Evolutionary conservation across 2,113 vertebrate species (phyloP).

Genomic region (Petromus typicus): DNA sequence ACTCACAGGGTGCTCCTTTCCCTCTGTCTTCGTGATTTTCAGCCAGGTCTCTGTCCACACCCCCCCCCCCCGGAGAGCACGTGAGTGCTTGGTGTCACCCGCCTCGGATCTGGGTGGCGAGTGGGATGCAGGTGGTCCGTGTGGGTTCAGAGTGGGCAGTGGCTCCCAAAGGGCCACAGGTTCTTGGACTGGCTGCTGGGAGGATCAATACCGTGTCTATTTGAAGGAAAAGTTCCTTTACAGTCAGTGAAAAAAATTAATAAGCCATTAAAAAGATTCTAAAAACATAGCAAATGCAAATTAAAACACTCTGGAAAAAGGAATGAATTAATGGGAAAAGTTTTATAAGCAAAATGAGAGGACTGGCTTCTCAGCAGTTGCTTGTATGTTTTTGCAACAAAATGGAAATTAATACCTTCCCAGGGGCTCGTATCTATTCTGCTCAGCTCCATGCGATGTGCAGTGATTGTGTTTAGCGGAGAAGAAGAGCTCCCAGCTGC

Average conservation of each 20-base stretch:
- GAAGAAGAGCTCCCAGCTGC: constrained; percentile 65
- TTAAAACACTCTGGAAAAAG: constrained; percentile 56
- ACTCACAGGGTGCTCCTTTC: neutral
- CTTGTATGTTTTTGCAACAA: constrained; percentile 68
- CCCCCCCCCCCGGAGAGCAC: neutral
- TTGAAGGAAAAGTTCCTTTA: constrained; percentile 20
- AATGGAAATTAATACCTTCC: constrained; percentile 79
- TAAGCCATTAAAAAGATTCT: constrained; percentile 62
- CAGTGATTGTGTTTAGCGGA: constrained; percentile 64
- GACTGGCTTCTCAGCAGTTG: constrained; percentile 69
- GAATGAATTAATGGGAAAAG: constrained; percentile 53
- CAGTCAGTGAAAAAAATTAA: constrained; percentile 50
- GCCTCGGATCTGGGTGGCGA: neutral
- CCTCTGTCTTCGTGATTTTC: neutral
- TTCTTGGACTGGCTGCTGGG: neutral
- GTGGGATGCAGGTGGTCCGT: neutral
- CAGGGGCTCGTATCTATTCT: constrained; percentile 62
- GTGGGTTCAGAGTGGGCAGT: neutral
- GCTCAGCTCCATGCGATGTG: constrained; percentile 19
- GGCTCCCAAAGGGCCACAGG: neutral
- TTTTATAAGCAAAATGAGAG: constrained; percentile 62
- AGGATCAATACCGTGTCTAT: constrained; percentile 42
- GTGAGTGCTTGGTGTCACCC: neutral
- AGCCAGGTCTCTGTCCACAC: neutral
- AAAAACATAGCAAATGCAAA: constrained; percentile 69